phyloP scores from a whole-genome alignment of 2,888 invertebrate species.

The Pachymerium ferrugineum region DNA sequence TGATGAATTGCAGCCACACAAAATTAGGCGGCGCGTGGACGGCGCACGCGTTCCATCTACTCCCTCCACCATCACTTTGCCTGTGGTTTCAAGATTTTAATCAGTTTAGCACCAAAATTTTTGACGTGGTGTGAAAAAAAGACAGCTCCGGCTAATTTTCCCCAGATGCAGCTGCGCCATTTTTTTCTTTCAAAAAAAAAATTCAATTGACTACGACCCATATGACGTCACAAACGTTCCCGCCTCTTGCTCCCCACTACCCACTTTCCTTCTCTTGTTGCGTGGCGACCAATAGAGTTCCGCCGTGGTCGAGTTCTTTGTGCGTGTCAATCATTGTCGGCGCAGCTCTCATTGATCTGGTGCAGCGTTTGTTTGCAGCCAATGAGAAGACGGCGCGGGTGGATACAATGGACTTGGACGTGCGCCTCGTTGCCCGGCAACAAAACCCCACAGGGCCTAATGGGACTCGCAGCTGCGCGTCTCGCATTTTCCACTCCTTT shows the following conservation, averaged over 20 bases:
- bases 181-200: not conserved
- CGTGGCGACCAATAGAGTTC: not conserved
- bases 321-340: constrained; percentile 13
- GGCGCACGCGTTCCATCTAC: not conserved
- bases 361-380: constrained; percentile 1
- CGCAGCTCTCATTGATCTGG: not conserved
- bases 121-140: not conserved
- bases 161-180: not conserved
- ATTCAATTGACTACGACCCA: not conserved
- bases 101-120: not conserved
- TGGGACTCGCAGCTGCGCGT: constrained; percentile 13
- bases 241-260: not conserved
- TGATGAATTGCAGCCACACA: constrained; percentile 2
- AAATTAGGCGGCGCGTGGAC: constrained; percentile 13
- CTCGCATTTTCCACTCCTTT: constrained; percentile 2
- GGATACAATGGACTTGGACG: constrained; percentile 13
- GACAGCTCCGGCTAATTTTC: not conserved
- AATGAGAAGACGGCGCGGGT: not conserved
- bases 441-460: constrained; percentile 13
- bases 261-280: not conserved
- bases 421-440: constrained; percentile 9
- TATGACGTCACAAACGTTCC: not conserved
- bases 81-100: constrained; percentile 7
- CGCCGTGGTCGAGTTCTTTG: not conserved
- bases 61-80: not conserved